phyloP scores from a whole-genome alignment of 2,113 vertebrate genomes.

The Vidua chalybeata region DNA sequence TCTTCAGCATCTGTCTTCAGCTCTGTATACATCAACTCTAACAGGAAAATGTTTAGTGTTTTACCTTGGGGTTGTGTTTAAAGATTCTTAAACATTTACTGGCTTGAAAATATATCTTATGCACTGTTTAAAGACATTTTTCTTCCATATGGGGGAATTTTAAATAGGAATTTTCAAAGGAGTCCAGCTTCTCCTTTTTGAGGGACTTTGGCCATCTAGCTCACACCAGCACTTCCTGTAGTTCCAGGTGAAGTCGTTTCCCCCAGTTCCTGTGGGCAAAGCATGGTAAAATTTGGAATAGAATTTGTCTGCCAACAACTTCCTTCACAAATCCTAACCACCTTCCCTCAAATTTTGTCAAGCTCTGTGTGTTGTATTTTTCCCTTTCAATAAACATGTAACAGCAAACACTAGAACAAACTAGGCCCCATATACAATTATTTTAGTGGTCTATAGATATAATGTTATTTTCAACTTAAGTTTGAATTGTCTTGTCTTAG shows the following conservation, averaged over 20 bases:
- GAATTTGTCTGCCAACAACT: background rate
- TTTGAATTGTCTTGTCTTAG: slow-evolving; percentile 71
- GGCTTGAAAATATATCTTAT: background rate
- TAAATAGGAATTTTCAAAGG: background rate
- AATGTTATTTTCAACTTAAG: background rate
- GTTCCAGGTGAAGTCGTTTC: background rate
- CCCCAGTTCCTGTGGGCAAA: background rate
- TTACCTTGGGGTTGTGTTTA: background rate
- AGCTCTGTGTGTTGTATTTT: background rate
- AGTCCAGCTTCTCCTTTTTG: background rate
- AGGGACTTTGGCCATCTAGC: background rate
- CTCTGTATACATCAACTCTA: background rate
- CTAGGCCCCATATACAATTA: background rate
- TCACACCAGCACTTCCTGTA: background rate
- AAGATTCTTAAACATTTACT: background rate
- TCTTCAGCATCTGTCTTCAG: background rate
- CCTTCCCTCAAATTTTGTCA: background rate
- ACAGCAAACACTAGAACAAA: background rate
- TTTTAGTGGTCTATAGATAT: background rate
- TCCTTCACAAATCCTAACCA: background rate
- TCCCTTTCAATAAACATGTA: background rate
- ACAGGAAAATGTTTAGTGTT: background rate
- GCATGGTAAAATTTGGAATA: background rate
- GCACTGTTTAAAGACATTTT: background rate
- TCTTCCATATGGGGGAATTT: background rate